These are phyloP conservation scores for Macrophya annulata DNA, from an alignment of 2,888 invertebrate species.

Conservation along the genomic window DNA sequence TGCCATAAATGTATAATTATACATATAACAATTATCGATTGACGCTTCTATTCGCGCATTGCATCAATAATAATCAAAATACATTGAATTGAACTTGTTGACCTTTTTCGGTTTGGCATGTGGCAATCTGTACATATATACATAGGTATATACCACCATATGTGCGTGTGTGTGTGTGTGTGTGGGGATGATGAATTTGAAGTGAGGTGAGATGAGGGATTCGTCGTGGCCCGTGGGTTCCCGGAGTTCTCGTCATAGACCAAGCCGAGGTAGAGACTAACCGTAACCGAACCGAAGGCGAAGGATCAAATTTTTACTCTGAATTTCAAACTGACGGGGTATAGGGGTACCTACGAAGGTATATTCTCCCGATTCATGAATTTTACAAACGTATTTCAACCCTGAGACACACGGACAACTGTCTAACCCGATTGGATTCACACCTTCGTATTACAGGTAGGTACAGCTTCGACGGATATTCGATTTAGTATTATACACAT, in stretches of 20 bases:
- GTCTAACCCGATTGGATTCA: conserved; percentile 31
- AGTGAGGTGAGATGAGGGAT: neutral
- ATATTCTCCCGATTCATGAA: conserved; percentile 36
- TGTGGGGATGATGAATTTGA: neutral
- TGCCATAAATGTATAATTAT: neutral
- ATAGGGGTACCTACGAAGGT: neutral
- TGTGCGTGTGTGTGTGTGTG: neutral
- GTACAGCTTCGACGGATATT: neutral
- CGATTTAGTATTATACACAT: neutral
- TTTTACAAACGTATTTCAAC: conserved; percentile 43
- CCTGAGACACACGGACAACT: conserved; percentile 5
- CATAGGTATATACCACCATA: neutral
- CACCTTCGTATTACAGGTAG: neutral
- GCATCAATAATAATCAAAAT: conserved; percentile 48
- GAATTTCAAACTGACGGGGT: conserved; percentile 31
- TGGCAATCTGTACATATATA: conserved; percentile 17
- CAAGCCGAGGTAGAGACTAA: neutral
- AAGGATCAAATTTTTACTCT: conserved; percentile 44
- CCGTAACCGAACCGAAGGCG: conserved; percentile 13
- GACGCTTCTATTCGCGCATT: neutral
- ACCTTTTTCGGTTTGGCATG: conserved; percentile 36
- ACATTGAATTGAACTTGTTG: conserved; percentile 39
- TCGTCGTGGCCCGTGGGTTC: neutral
- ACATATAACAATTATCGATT: conserved; percentile 11
- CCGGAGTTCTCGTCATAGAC: neutral